Conservation (phyloP, 2,888 invertebrate genomes). For the Nomada flava region DNA sequence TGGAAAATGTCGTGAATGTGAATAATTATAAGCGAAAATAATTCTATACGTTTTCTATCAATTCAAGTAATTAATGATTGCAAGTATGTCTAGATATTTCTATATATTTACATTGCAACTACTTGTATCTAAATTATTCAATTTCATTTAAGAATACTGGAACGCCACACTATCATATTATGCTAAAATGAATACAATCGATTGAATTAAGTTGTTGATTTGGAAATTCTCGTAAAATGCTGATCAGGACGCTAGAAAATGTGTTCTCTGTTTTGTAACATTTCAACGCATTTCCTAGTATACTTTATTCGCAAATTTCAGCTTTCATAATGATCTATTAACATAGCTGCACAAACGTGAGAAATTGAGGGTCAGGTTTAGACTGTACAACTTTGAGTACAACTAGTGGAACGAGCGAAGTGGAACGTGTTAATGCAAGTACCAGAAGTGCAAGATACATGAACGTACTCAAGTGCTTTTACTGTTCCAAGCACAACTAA, state of each 20-base stretch:
- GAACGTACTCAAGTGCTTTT: neutral
- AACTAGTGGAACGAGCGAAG: neutral
- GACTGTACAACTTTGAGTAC: neutral
- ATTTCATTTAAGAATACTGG: too few species aligned
- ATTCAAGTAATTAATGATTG: too few species aligned
- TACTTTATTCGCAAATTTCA: neutral
- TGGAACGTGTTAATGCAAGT: neutral
- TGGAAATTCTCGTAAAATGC: neutral
- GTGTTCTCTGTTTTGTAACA: neutral
- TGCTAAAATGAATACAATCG: too few species aligned
- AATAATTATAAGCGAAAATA: too few species aligned
- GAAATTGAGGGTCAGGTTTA: neutral
- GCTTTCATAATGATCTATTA: neutral
- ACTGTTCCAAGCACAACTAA: neutral
- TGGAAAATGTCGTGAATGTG: too few species aligned
- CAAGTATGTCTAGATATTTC: too few species aligned
- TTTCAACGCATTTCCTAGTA: neutral
- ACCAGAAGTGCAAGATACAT: neutral
- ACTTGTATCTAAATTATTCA: too few species aligned
- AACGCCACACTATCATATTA: too few species aligned
- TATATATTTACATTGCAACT: too few species aligned
- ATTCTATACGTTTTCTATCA: too few species aligned
- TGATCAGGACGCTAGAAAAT: neutral
- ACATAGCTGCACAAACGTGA: neutral
- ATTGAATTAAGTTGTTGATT: neutral